Evolutionary conservation across 2,113 vertebrate species (phyloP).

Genomic region (Brachypteracias leptosomus): DNA sequence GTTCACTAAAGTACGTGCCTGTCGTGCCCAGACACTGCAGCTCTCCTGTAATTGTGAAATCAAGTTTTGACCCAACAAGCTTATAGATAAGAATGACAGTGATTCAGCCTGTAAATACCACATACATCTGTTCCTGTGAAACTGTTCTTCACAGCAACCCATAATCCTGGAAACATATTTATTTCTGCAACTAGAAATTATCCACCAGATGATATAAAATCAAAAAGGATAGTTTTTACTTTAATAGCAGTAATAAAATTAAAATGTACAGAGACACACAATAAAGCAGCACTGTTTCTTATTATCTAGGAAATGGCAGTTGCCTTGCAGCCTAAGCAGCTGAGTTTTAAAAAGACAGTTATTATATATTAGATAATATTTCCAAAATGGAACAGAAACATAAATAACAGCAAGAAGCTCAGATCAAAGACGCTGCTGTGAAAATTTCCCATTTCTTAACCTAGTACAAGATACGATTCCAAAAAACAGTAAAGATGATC

Average conservation of each 20-base stretch:
- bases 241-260: neutral
- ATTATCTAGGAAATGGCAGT: neutral
- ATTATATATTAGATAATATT: neutral
- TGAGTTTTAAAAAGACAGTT: neutral
- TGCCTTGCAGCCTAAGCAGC: neutral
- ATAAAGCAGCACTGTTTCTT: neutral
- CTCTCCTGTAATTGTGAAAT: neutral
- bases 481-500: neutral
- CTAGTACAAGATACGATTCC: neutral
- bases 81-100: neutral
- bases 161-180: neutral
- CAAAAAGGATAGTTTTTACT: neutral
- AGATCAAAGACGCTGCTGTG: neutral
- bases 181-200: neutral
- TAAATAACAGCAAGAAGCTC: neutral
- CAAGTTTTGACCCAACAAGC: neutral
- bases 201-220: neutral
- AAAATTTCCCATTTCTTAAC: neutral
- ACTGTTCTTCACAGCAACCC: neutral
- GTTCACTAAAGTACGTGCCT: fast-evolving
- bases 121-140: neutral
- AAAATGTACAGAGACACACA: neutral
- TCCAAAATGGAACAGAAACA: neutral
- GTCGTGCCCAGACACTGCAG: fast-evolving
- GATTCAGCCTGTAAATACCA: neutral